These are phyloP conservation scores for Hybognathus amarus DNA, from an alignment of 2,797 vertebrate genomes.

Conservation along the genomic window DNA sequence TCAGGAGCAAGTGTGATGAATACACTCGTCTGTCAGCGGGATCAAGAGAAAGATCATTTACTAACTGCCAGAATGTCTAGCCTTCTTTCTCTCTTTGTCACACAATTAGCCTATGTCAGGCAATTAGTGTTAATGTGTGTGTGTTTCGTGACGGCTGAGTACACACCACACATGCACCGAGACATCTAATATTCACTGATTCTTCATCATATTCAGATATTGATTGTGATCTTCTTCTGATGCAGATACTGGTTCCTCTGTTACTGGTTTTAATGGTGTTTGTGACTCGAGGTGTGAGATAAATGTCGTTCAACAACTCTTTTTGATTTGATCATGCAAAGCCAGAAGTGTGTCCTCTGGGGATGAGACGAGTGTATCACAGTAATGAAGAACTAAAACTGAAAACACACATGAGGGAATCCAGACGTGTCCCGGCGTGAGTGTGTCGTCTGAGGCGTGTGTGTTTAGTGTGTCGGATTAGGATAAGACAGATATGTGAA, in stretches of 20 bases:
- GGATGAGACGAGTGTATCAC: no score
- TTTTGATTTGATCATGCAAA: background rate
- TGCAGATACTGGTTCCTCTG: background rate
- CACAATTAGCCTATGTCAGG: background rate
- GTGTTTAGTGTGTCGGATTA: background rate
- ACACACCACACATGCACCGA: background rate
- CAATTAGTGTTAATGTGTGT: background rate
- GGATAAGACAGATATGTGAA: background rate
- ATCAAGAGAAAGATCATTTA: background rate
- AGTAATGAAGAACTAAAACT: background rate
- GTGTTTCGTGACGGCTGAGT: background rate
- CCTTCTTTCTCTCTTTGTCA: background rate
- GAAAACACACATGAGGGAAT: background rate
- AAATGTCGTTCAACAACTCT: background rate
- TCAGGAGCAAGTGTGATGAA: background rate
- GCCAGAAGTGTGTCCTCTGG: no score
- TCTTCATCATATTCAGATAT: background rate
- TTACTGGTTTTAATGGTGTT: background rate
- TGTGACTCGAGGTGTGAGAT: background rate
- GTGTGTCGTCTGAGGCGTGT: background rate
- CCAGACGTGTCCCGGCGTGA: background rate
- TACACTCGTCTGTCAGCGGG: background rate
- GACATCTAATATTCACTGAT: background rate
- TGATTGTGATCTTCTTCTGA: background rate
- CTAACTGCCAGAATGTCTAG: background rate